These are phyloP conservation scores for Cheumatopsyche charites DNA, from an alignment of 1,140 invertebrate genomes.

Conservation along the genomic window DNA sequence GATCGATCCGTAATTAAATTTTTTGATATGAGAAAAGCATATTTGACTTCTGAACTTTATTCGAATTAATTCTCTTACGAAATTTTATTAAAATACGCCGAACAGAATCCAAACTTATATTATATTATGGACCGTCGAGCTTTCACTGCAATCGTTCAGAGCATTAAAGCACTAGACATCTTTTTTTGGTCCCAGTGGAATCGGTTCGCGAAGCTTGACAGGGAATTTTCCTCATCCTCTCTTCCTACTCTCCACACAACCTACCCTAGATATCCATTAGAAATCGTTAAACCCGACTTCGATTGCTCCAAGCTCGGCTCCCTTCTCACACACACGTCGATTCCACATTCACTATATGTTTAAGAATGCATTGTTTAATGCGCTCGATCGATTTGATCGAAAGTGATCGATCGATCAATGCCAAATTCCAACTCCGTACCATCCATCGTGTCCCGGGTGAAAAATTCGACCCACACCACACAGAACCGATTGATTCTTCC, in stretches of 20 bases:
- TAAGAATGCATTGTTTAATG: slow-evolving; percentile 8
- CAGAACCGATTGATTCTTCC: no score
- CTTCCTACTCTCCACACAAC: slow-evolving; percentile 50
- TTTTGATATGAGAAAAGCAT: no score
- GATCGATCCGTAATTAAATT: no score
- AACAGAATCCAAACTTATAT: no score
- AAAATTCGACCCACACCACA: slow-evolving; percentile 18
- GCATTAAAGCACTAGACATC: slow-evolving; percentile 21
- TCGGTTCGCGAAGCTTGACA: slow-evolving; percentile 45
- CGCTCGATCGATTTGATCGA: slow-evolving; percentile 36
- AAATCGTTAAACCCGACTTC: slow-evolving; percentile 57
- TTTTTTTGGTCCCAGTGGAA: not conserved
- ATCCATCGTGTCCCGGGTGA: slow-evolving; percentile 15
- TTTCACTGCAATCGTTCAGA: not conserved
- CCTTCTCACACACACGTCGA: slow-evolving; percentile 1
- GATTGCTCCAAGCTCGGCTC: slow-evolving; percentile 41
- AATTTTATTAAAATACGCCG: no score
- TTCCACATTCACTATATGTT: slow-evolving; percentile 1
- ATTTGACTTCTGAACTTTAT: no score
- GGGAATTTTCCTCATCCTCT: slow-evolving; percentile 49
- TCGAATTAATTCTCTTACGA: no score
- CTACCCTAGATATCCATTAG: slow-evolving; percentile 55
- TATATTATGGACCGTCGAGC: no score
- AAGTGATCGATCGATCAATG: slow-evolving; percentile 42
- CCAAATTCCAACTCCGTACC: slow-evolving; percentile 14